Percentiles rank a stretch among this genome's conserved stretches.
These are phyloP conservation scores for Oreochromis tanganicae DNA, from an alignment of 2,113 vertebrate species.

Conservation along the genomic window DNA sequence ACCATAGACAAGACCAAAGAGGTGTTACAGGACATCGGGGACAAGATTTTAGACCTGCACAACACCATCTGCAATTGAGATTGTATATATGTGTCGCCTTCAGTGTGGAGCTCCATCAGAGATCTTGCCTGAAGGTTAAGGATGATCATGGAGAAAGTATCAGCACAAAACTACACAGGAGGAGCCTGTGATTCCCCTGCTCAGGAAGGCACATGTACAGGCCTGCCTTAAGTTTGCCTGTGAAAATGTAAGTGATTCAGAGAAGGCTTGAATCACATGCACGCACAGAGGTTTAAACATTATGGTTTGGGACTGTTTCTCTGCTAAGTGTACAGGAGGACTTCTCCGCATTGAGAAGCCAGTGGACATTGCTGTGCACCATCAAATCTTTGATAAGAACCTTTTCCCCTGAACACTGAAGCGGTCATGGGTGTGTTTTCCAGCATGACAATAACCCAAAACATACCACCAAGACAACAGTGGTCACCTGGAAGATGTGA, in stretches of 20 bases:
- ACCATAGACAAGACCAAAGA: accelerated
- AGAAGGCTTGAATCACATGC: not conserved
- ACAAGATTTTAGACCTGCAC: not conserved
- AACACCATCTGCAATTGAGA: not conserved
- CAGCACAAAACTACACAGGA: not conserved
- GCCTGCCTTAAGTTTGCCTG: not conserved
- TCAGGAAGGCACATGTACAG: not conserved
- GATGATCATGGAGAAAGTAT: not conserved
- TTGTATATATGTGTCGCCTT: not conserved
- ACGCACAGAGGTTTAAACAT: not conserved
- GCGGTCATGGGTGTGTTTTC: not conserved
- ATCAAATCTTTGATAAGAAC: not conserved
- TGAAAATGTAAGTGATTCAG: not conserved
- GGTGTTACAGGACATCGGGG: not conserved
- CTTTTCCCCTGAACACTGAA: not conserved
- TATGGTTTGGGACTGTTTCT: not conserved
- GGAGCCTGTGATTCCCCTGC: not conserved
- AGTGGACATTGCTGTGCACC: not conserved
- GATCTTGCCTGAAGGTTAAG: not conserved
- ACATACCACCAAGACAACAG: not conserved
- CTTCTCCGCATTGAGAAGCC: not conserved
- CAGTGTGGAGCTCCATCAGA: not conserved
- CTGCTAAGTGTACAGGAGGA: not conserved
- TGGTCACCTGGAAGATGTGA: not conserved
- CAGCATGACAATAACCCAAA: not conserved